Base-by-base conservation (phyloP, 2,113 vertebrate species). In the Seriola dumerili region DNA sequence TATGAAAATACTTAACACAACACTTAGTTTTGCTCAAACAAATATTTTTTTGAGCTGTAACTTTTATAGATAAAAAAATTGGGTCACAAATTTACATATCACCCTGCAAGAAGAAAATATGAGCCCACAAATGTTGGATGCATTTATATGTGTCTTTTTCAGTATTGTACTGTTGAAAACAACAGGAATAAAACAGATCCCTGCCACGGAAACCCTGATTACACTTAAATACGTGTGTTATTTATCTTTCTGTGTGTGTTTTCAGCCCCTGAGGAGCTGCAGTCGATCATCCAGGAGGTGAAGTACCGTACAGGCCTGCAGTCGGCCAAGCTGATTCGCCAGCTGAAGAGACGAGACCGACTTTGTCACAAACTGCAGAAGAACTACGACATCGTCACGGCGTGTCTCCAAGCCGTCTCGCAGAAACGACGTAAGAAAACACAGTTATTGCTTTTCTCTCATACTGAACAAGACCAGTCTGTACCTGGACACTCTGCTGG, bases 381-480 rank as follows among this genome's bases (percentile, higher is more conserved):
- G 94, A 97, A 97, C 91, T 97, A 95, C 1, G 98, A 99, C 84
- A 93, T 99, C 11, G 92, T 99, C 90, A 99, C 98, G 0, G 98
- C 98, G 0, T 99, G 96, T 86, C 92, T 99, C 64, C 98, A 99
- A 92, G 98, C 98, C 0, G 97, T 97, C 80, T 99, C 98, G 0
- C 97, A 96, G 57, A 99, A 99, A 92, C 95, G 98, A 90, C 81
- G 98, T 99, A 95, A 98, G 98, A 95, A 11, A 8, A 10, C 3
- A 14, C 42, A 8, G 0, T 32, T 44, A 2, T 23, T 3, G 0
- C 6, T 63, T 5, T 36, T 9, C 29, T 77, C 75, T 44, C 4
- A 58, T 19, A 0, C 21, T 8, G 9, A 67, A 36, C 19, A 32
- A 67, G 17, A 12, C 21, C 46, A 48, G 46, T 48, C 46, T 17